Percentiles rank a stretch among this genome's conserved stretches.
phyloP scores from a whole-genome alignment of 2,113 vertebrate genomes.

The Ploceus nigricollis region DNA sequence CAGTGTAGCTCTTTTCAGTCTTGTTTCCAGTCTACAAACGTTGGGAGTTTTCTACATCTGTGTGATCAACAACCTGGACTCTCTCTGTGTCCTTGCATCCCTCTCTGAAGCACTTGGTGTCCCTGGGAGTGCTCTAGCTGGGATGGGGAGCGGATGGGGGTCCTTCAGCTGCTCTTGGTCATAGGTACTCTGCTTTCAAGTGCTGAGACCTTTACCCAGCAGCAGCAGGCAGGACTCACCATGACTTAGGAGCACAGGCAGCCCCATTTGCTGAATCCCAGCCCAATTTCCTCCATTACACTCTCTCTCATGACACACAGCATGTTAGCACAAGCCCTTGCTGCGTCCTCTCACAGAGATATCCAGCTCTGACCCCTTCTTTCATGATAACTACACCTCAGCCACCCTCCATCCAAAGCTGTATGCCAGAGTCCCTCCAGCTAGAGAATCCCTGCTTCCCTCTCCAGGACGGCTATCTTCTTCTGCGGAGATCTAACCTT shows the following conservation, averaged over 20 bases:
- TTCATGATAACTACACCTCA: background rate
- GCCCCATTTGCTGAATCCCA: background rate
- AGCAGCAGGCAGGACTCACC: background rate
- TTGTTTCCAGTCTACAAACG: background rate
- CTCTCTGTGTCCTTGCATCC: background rate
- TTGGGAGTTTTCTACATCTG: background rate
- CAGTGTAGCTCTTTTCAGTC: background rate
- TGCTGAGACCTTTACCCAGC: background rate
- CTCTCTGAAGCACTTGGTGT: background rate
- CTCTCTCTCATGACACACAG: background rate
- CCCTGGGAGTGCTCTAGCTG: background rate
- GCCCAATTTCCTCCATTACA: background rate
- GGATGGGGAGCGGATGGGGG: background rate
- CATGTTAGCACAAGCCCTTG: background rate
- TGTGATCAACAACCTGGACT: background rate
- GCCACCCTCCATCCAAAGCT: background rate
- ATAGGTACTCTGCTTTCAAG: background rate
- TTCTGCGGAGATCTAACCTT: background rate
- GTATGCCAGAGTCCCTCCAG: background rate
- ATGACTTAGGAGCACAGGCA: fast-evolving
- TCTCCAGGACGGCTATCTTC: background rate
- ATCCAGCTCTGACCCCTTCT: background rate
- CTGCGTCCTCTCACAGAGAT: fast-evolving
- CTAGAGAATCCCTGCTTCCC: background rate
- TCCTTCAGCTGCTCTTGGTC: background rate